Percentiles rank a stretch among this genome's conserved stretches.
These are phyloP conservation scores for Pogonognathellus flavescens DNA, from an alignment of 1,140 invertebrate genomes.

Conservation along the genomic window DNA sequence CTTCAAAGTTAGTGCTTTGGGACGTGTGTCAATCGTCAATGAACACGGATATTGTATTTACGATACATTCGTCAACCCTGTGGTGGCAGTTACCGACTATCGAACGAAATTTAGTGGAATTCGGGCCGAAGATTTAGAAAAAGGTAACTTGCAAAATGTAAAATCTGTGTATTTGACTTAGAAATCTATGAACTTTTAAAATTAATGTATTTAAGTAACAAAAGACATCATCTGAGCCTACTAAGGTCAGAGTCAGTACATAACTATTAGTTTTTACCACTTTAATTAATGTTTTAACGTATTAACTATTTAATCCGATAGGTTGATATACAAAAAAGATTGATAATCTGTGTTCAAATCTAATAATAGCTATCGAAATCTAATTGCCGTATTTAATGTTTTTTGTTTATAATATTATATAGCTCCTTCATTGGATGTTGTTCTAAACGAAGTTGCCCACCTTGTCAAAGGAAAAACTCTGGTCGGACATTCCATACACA, in stretches of 20 bases:
- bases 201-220: too few relatives aligned
- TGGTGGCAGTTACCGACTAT: slow-evolving; percentile 84
- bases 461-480: slow-evolving; percentile 82
- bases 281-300: too few relatives aligned
- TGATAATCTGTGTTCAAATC: too few relatives aligned
- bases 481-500: slow-evolving; percentile 88
- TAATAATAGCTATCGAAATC: too few relatives aligned
- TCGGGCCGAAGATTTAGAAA: slow-evolving; percentile 78
- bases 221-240: too few relatives aligned
- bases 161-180: too few relatives aligned
- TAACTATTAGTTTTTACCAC: too few relatives aligned
- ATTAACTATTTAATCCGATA: too few relatives aligned
- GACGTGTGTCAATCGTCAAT: slow-evolving; percentile 93
- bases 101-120: slow-evolving; percentile 92
- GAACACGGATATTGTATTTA: slow-evolving; percentile 86
- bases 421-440: slow-evolving; percentile 76
- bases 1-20: slow-evolving; percentile 78
- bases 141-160: slow-evolving; percentile 71
- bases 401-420: not conserved
- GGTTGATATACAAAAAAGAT: too few relatives aligned
- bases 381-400: too few relatives aligned
- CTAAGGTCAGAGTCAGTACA: too few relatives aligned
- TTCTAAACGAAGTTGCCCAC: slow-evolving; percentile 86
- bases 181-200: too few relatives aligned
- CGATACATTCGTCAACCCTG: slow-evolving; percentile 91